Evolutionary conservation across 2,113 vertebrate genomes (phyloP), one percentile per base, ranked within the genome.

Genomic region (Albula glossodonta): DNA sequence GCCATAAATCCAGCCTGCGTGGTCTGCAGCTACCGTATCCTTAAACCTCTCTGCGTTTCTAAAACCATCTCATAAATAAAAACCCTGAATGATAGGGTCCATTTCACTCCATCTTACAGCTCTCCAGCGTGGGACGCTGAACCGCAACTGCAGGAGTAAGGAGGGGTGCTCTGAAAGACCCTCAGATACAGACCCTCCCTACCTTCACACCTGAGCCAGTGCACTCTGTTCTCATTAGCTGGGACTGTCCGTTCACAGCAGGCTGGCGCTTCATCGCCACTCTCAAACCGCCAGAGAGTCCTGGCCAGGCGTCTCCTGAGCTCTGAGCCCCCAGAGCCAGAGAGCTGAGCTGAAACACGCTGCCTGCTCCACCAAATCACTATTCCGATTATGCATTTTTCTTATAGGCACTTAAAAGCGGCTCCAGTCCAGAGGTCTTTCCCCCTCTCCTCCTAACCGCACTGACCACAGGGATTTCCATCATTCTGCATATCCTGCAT

Each of bases 391-490:
- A 87, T 88, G 89, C 91, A 92, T 93, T 90, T 92, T 93, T 83
- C 90, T 91, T 91, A 87, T 88, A 92, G 92, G 91, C 90, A 92
- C 90, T 94, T 93, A 92, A 92, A 94, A 92, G 91, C 89, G 87
- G 86, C 88, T 92, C 89, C 91, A 92, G 92, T 92, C 87, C 88
- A 86, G 88, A 90, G 93, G 90, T 89, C 88, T 91, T 90, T 88
- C 88, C 91, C 91, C 89, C 90, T 88, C 78, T 81, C 86, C 78
- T 89, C 50, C 86, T 78, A 92, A 95, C 94, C 94, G 88, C 93
- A 93, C 79, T 86, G 90, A 94, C 94, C 94, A 94, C 94, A 94
- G 89, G 93, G 93, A 93, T 92, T 93, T 94, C 91, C 90, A 94
- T 91, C 92, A 93, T 90, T 90, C 80, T 87, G 90, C 84, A 91